phyloP scores from a whole-genome alignment of 2,797 vertebrate genomes.

The Pseudochirops corinnae region DNA sequence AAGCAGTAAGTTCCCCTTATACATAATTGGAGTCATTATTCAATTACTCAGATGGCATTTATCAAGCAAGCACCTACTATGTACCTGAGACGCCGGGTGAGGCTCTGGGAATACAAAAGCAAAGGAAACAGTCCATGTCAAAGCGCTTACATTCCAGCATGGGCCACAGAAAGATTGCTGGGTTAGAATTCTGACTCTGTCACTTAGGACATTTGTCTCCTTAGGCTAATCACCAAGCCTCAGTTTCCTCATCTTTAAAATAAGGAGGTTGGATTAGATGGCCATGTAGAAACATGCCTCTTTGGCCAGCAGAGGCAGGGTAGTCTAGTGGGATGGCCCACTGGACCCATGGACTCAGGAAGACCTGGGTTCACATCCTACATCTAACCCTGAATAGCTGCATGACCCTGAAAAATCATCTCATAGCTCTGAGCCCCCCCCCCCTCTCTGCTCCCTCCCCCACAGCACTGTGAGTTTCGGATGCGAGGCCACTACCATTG shows the following conservation, averaged over 20 bases:
- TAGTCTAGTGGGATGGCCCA: neutral
- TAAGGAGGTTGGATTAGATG: neutral
- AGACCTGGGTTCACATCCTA: neutral
- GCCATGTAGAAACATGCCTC: neutral
- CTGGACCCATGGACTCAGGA: neutral
- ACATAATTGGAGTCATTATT: neutral
- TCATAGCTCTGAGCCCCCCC: neutral
- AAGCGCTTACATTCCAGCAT: neutral
- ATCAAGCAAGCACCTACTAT: neutral
- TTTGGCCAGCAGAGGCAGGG: neutral
- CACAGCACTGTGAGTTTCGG: conserved; percentile 97
- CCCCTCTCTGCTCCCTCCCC: neutral
- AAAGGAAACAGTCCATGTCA: neutral
- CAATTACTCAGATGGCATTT: neutral
- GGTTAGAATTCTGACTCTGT: neutral
- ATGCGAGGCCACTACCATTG: conserved; percentile 99
- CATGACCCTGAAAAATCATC: neutral
- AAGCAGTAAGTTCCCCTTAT: no score
- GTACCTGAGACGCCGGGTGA: neutral
- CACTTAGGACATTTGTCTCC: neutral
- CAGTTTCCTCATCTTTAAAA: neutral
- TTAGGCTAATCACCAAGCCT: neutral
- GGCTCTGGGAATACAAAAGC: neutral
- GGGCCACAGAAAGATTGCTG: neutral
- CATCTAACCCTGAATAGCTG: neutral